Evolutionary conservation across 2,888 invertebrate species (phyloP).

Genomic region (Epinotia brunnichana): DNA sequence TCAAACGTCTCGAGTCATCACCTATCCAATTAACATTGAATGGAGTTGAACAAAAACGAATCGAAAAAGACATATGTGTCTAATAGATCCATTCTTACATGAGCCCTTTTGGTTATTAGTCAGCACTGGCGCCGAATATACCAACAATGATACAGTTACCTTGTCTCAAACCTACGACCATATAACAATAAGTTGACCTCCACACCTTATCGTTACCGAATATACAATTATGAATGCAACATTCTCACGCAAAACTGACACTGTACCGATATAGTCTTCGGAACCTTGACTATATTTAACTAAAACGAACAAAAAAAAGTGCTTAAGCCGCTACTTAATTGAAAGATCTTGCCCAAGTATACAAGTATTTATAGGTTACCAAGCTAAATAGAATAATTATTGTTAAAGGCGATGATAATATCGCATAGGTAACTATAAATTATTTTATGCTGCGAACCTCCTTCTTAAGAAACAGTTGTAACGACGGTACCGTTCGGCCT

Average conservation of each 20-base stretch:
- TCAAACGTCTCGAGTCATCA: constrained; percentile 65
- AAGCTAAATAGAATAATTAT: background rate
- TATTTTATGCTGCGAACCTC: background rate
- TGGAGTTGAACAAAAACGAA: constrained; percentile 47
- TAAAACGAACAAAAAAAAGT: constrained; percentile 43
- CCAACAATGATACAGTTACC: constrained; percentile 71
- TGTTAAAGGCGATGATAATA: no score
- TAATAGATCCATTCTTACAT: background rate
- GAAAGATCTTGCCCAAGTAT: background rate
- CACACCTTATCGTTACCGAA: constrained; percentile 70
- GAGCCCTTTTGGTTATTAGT: constrained; percentile 11
- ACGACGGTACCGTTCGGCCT: constrained; percentile 45
- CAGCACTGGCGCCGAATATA: constrained; percentile 49
- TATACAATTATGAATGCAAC: constrained; percentile 66
- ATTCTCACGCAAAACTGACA: constrained; percentile 71
- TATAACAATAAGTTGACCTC: constrained; percentile 73
- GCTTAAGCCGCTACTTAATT: constrained; percentile 13
- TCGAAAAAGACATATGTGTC: background rate
- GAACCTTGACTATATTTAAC: constrained; percentile 60
- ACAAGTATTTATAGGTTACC: background rate
- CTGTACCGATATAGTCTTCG: constrained; percentile 54
- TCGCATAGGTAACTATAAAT: background rate
- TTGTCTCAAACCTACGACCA: constrained; percentile 70
- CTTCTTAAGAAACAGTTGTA: constrained; percentile 4
- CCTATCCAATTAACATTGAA: constrained; percentile 67